phyloP scores from a whole-genome alignment of 2,113 vertebrate species.

The Mastomys coucha region DNA sequence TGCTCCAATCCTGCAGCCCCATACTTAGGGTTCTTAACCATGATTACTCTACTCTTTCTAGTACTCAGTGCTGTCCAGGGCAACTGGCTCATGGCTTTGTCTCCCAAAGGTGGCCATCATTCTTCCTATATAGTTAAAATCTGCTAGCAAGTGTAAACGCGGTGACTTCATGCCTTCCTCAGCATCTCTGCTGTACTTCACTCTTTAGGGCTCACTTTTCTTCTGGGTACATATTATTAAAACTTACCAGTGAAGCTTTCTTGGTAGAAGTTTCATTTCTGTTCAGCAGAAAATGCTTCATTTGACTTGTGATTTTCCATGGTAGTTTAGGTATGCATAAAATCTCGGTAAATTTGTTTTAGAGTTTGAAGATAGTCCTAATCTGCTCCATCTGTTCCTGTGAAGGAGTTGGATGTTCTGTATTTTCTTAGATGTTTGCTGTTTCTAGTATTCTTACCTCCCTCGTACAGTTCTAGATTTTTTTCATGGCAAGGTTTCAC shows the following conservation, averaged over 20 bases:
- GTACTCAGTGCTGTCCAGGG: not conserved
- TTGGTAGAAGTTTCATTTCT: constrained; percentile 19
- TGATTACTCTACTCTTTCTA: not conserved
- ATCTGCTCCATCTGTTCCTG: not conserved
- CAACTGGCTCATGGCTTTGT: not conserved
- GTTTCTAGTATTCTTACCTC: constrained; percentile 16
- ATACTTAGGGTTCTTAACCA: not conserved
- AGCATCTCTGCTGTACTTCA: not conserved
- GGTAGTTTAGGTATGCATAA: constrained; percentile 33
- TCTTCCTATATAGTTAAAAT: not conserved
- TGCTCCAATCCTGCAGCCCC: not conserved
- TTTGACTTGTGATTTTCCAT: not conserved
- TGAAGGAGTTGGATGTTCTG: not conserved
- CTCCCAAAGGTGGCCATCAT: not conserved
- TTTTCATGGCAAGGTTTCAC: not conserved
- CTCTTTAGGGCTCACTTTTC: not conserved
- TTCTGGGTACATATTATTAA: not conserved
- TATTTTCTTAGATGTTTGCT: not conserved
- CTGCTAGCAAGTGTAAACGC: not conserved
- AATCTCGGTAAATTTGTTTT: constrained; percentile 13
- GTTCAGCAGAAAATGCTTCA: constrained; percentile 8
- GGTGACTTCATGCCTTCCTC: not conserved
- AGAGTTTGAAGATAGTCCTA: constrained; percentile 39
- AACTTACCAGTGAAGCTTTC: constrained; percentile 7
- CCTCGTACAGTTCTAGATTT: not conserved